Evolutionary conservation across 2,888 invertebrate species (phyloP), one percentile per base, ranked within the genome.

Genomic region (Tridacna gigas): DNA sequence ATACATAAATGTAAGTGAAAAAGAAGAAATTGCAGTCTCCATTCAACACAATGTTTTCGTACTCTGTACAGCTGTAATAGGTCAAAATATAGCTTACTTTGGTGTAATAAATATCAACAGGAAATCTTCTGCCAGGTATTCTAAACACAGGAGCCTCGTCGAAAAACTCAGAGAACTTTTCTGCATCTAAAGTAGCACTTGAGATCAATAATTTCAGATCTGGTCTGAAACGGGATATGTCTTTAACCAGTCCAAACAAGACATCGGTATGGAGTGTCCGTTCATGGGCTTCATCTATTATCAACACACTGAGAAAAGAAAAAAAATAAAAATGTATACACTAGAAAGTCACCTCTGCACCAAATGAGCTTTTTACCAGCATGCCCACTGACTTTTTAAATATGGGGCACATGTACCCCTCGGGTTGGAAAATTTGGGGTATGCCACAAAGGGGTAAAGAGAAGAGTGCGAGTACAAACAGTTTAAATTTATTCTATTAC

Each of bases 241-340:
- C 99, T 89, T 96, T 96, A 0, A 99, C 98, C 77, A 99, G 96
- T 0, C 99, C 99, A 95, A 99, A 99, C 60, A 99, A 96, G 91
- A 99, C 98, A 94, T 99, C 99, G 0, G 99, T 99, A 94, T 99
- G 99, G 1, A 99, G 96, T 0, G 99, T 99, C 65, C 99, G 96
- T 95, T 99, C 99, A 95, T 99, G 99, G 86, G 99, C 99, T 96
- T 99, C 99, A 95, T 99, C 99, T 93, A 99, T 98, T 82, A 99
- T 99, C 97, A 99, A 98, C 0, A 99, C 99, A 95, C 98, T 98
- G 90, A 47, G n/a, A n/a, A n/a, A n/a, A n/a, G n/a, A n/a, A n/a
- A 88, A 76, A 9, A 47, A 37, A 37, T 37, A 37, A 7, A 37
- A 37, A 37, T n/a, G 37, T 37, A 37, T 37, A 37, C 37, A 37